Base-by-base conservation (phyloP, 1,140 invertebrate species). In the Heliconius nattereri region DNA sequence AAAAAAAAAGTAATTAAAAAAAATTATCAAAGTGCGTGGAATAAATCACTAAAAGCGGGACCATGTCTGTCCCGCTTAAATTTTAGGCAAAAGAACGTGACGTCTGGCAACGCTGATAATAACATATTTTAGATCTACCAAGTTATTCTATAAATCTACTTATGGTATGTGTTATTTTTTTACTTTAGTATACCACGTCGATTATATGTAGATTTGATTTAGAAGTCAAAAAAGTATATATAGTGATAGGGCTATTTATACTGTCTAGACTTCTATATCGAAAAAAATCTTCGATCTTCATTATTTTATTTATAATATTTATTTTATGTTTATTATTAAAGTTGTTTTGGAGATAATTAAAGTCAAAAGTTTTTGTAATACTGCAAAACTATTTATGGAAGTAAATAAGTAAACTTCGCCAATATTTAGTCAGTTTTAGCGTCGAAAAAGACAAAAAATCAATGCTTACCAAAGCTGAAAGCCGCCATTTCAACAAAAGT, bases 351-450 rank as follows among this genome's bases (percentile, higher is more conserved):
- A 66, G 5, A 66, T 66, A 26, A 29, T n/a, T 13, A 66, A 20
- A 7, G 54, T 57, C 54, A 57, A 13, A n/a, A n/a, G n/a, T n/a
- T n/a, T n/a, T n/a, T n/a, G n/a, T n/a, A n/a, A 13, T 29, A 37
- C 26, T 45, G 23, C 11, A 35, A 76, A 45, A 70, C 37, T 76
- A 76, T 45, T 60, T 76, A 71, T 23, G 45, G 71, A 32, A 77
- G 66, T 77, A n/a, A 37, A 71, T 19, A 29, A 11, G 20, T 5
- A 49, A 60, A 71, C 11, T 40, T 71, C 26, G 45, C 60, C 75
- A 35, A 40, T 77, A 77, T 32, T 26, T 77, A 49, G 40, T 71
- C 66, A 49, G 40, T 71, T 60, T 77, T n/a, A 40, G 20, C 70
- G 29, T 13, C 23, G 23, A 66, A 2, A 23, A 60, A 26, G 54